Conservation (phyloP, 1,140 invertebrate genomes). For the Panulirus ornatus region DNA sequence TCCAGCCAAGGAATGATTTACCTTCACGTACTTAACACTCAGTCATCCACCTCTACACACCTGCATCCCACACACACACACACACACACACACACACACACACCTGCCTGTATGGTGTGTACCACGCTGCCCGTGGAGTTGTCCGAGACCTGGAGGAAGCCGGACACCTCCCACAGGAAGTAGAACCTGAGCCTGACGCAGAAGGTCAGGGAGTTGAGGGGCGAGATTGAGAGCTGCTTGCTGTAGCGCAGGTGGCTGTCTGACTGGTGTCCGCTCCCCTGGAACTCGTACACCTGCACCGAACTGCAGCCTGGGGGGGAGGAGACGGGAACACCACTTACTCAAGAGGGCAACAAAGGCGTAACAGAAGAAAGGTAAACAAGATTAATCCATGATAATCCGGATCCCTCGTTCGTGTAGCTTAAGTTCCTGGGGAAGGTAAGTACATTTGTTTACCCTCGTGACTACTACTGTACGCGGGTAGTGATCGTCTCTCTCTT, state of each 20-base stretch:
- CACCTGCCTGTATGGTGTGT: constrained; percentile 60
- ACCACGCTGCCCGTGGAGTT: constrained; percentile 10
- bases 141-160: constrained; percentile 56
- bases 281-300: constrained; percentile 59
- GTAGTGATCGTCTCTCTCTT: not conserved
- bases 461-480: not conserved
- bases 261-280: constrained; percentile 41
- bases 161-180: constrained; percentile 67
- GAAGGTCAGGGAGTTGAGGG: constrained; percentile 49
- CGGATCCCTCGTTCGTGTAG: not conserved
- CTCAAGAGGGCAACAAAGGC: not conserved
- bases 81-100: constrained; percentile 15
- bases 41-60: not conserved
- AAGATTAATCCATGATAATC: no score
- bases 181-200: constrained; percentile 61
- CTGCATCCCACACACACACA: not conserved
- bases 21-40: no score
- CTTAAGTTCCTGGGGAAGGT: not conserved
- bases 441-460: not conserved
- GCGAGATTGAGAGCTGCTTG: not conserved
- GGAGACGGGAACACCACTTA: not conserved
- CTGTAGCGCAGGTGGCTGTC: constrained; percentile 38
- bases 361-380: not conserved
- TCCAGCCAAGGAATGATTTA: no score
- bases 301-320: not conserved